Percentiles rank a stretch among this genome's conserved stretches.
phyloP scores from a whole-genome alignment of 1,140 invertebrate genomes.

The Leptinotarsa undecemlineata region DNA sequence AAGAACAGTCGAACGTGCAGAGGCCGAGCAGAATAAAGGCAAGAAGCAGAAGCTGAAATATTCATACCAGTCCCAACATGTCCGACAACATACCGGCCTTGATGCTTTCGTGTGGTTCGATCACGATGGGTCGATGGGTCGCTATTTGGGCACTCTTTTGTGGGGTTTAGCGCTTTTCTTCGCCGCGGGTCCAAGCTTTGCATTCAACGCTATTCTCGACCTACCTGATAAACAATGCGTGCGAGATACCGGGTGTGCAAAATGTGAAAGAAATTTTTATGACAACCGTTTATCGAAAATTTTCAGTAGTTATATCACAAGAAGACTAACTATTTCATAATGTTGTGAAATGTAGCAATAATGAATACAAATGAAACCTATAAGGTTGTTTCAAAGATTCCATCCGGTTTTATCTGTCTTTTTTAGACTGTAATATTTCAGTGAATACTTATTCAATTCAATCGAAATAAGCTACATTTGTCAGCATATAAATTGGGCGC shows the following conservation, averaged over 20 bases:
- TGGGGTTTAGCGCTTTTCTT: not conserved
- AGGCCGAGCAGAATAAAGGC: conserved; percentile 4
- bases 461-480: too few species aligned
- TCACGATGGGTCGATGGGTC: conserved; percentile 4
- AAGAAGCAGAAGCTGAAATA: conserved; percentile 8
- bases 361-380: too few species aligned
- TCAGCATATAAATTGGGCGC: too few species aligned
- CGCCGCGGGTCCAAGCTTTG: not conserved
- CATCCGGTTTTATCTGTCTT: too few species aligned
- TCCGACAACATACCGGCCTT: not conserved
- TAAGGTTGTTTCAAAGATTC: too few species aligned
- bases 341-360: too few species aligned
- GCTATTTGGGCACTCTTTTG: conserved; percentile 2
- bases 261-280: not conserved
- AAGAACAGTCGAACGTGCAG: not conserved
- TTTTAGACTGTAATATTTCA: too few species aligned
- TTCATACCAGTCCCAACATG: not conserved
- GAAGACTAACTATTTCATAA: too few species aligned
- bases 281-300: too few species aligned
- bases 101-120: conserved; percentile 1
- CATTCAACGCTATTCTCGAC: not conserved
- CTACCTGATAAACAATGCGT: conserved; percentile 5
- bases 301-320: too few species aligned
- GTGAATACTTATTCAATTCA: too few species aligned
- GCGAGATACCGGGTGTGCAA: not conserved